Evolutionary conservation across 2,113 vertebrate species (phyloP).

Genomic region (Salvator merianae): DNA sequence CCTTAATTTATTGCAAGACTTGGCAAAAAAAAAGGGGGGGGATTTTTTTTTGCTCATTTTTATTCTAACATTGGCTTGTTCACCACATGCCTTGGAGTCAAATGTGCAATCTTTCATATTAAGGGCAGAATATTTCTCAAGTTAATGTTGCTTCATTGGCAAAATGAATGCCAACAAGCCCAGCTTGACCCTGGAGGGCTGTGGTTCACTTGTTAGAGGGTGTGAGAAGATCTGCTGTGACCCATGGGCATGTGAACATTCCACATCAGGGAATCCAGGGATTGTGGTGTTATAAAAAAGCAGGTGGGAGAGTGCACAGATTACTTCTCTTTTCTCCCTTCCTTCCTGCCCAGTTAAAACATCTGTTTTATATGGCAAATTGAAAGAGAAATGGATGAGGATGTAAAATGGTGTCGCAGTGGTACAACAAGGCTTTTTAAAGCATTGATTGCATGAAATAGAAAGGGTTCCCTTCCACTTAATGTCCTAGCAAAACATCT

Average conservation of each 20-base stretch:
- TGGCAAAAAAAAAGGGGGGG: neutral
- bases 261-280: slow-evolving; percentile 35
- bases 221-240: slow-evolving; percentile 27
- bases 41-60: neutral
- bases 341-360: neutral
- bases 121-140: neutral
- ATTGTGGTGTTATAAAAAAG: neutral
- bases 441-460: neutral
- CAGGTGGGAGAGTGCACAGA: neutral
- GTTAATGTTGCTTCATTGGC: neutral
- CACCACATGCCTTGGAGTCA: neutral
- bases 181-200: neutral
- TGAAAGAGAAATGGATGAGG: too few species aligned
- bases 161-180: slow-evolving; percentile 34
- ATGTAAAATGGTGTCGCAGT: neutral
- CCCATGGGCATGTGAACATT: slow-evolving; percentile 7
- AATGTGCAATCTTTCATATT: neutral
- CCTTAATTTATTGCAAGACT: neutral
- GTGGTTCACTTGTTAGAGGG: neutral
- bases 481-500: too few species aligned
- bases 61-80: neutral
- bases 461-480: neutral
- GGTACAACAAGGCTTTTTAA: neutral
- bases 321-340: neutral
- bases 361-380: neutral